Conservation (phyloP, 2,113 vertebrate species). For the Mobula birostris region DNA sequence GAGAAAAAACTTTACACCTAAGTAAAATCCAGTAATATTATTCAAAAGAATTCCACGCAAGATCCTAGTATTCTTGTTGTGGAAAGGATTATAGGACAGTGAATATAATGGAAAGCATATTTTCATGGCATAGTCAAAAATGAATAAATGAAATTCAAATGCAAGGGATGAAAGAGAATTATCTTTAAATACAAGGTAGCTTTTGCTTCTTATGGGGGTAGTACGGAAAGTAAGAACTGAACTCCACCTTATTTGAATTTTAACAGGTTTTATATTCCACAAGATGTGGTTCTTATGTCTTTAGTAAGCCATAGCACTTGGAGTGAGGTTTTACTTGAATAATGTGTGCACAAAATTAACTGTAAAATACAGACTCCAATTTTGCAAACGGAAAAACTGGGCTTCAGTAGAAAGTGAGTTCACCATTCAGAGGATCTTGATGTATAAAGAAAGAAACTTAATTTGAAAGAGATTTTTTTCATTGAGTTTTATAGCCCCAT, state of each 20-base stretch:
- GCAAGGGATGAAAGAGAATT: not conserved
- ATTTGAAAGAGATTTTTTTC: not conserved
- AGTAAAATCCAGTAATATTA: not conserved
- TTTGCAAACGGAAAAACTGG: not conserved
- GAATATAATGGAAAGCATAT: too few relatives aligned
- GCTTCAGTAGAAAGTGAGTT: not conserved
- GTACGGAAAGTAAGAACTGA: not conserved
- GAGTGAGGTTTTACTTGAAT: not conserved
- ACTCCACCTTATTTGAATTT: not conserved
- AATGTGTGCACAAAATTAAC: slow-evolving; percentile 13
- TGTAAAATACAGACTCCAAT: not conserved
- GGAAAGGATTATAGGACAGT: not conserved
- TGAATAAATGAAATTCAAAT: not conserved
- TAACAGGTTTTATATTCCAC: not conserved
- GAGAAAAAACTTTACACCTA: too few relatives aligned
- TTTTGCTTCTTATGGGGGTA: not conserved
- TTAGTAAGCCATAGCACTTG: not conserved
- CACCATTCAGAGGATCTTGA: not conserved
- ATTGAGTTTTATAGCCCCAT: slow-evolving; percentile 9
- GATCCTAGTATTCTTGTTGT: not conserved
- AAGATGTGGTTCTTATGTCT: not conserved
- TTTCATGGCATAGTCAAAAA: not conserved
- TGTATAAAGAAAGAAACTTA: not conserved
- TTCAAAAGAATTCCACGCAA: not conserved
- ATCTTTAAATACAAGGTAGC: not conserved